phyloP scores from a whole-genome alignment of 2,797 vertebrate genomes.

The Pygocentrus nattereri region DNA sequence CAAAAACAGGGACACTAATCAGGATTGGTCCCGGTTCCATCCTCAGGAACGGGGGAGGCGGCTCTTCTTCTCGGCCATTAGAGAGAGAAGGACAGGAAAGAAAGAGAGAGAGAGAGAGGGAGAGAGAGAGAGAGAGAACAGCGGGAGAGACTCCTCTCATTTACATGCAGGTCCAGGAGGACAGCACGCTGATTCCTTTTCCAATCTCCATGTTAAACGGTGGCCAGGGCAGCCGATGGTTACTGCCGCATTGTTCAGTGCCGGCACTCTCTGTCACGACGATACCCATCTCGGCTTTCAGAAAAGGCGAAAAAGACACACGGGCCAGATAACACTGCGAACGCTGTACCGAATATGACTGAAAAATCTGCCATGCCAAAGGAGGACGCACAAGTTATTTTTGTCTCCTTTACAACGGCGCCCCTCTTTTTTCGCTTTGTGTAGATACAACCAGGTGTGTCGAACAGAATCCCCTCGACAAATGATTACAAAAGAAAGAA shows the following conservation, averaged over 20 bases:
- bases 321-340: conserved; percentile 55
- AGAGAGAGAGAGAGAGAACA: conserved; percentile 68
- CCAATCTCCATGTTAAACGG: conserved; percentile 85
- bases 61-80: conserved; percentile 71
- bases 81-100: conserved; percentile 51
- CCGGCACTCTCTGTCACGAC: conserved; percentile 64
- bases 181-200: conserved; percentile 79
- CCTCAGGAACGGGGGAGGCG: conserved; percentile 68
- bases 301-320: conserved; percentile 61
- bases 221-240: conserved; percentile 80
- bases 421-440: conserved; percentile 40
- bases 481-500: conserved; percentile 22
- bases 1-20: conserved; percentile 81
- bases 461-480: conserved; percentile 59
- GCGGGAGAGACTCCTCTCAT: conserved; percentile 83
- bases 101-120: conserved; percentile 29
- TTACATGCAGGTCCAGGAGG: conserved; percentile 84
- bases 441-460: conserved; percentile 77
- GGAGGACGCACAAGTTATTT: conserved; percentile 39
- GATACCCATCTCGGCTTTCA: conserved; percentile 72
- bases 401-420: conserved; percentile 16
- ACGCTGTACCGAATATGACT: conserved; percentile 47
- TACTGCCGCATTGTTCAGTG: conserved; percentile 78
- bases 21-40: conserved; percentile 78
- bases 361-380: conserved; percentile 44